phyloP scores from a whole-genome alignment of 2,113 vertebrate species.

The Hemiscyllium ocellatum region DNA sequence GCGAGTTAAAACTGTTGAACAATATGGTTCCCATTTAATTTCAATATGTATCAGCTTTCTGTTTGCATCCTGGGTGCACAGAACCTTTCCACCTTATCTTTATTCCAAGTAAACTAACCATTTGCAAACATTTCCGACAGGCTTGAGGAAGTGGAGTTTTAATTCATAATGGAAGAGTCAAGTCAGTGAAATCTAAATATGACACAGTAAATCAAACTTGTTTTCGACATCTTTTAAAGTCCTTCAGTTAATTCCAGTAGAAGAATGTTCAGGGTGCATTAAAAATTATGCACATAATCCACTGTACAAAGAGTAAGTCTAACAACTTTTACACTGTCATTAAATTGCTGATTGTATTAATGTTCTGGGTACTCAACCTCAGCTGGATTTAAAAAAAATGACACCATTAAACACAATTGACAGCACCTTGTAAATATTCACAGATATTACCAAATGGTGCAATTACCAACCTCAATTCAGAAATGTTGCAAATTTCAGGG shows the following conservation, averaged over 20 bases:
- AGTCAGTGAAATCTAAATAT: neutral
- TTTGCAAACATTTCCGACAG: neutral
- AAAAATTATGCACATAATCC: neutral
- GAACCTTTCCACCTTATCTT: neutral
- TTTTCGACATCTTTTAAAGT: neutral
- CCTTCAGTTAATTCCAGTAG: neutral
- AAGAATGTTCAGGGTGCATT: neutral
- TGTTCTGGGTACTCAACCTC: neutral
- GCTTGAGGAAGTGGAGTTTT: neutral
- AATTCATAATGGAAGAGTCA: neutral
- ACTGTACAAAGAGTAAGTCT: neutral
- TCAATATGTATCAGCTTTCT: neutral
- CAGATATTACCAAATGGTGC: neutral
- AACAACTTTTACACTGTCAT: neutral
- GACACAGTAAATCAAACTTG: neutral
- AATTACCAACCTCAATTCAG: neutral
- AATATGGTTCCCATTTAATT: neutral
- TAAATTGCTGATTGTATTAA: neutral
- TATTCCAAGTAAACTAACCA: neutral
- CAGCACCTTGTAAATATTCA: neutral
- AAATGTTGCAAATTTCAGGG: neutral
- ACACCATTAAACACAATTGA: neutral
- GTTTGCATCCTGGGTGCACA: neutral
- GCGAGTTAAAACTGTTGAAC: neutral
- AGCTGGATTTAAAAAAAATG: neutral